Base-by-base conservation (phyloP, 2,797 vertebrate species). In the Sphenopsis melanotis region DNA sequence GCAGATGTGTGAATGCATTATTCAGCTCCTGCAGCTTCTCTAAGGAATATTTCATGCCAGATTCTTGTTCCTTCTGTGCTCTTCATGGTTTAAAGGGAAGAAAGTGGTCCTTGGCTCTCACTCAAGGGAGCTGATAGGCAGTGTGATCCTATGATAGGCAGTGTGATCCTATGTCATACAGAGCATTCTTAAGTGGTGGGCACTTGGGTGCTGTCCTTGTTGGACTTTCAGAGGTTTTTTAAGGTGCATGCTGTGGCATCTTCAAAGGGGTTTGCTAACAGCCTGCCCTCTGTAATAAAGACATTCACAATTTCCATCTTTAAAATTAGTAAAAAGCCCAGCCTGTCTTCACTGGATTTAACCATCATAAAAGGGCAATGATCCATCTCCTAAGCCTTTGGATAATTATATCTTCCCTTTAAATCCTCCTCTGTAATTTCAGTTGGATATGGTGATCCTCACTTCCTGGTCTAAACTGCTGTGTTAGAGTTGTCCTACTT, bases 341-440 rank as follows among this genome's bases (percentile, higher is more conserved):
- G 95, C 82, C 87, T 92, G 87, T 95, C 83, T 94, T 84, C 90
- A 85, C 79, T 79, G 87, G 68, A 84, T 93, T 95, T 89, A 91
- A 93, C 96, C 89, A 93, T 87, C 63, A 57, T 34, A 80, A 41
- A 69, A 95, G 39, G 93, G 93, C 93, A 96, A 5, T 22, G 88
- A 82, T 95, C 92, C 95, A 95, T 95, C 72, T 88, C 20, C 1
- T 64, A 86, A 85, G 85, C 76, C 71, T 82, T 90, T 55, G 85
- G 64, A 53, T 94, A 95, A 96, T 96, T 97, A 92, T 46, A 95
- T 90, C 56, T 61, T 95, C 46, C 75, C 49, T 92, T 85, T 78
- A 80, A 89, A 66, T 85, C 70, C 30, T 89, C 8, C 93, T 70
- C 77, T 97, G 87, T 97, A 97, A 97, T 97, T 97, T 96, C 60